Evolutionary conservation across 2,113 vertebrate genomes (phyloP).

Genomic region (Chlamydotis undulata): DNA sequence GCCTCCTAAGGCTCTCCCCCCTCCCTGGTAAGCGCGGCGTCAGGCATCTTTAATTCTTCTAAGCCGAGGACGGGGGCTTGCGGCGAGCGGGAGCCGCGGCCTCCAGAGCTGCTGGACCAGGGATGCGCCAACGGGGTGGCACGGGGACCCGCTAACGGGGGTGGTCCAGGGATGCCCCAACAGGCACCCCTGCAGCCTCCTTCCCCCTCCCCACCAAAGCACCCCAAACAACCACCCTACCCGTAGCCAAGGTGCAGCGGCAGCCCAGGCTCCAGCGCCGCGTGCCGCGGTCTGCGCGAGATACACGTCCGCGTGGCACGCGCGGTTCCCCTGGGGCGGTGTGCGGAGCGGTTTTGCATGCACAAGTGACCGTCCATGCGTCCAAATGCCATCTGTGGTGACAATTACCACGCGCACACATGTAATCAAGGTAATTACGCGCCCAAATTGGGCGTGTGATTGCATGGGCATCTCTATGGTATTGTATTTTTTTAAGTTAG

Average conservation of each 20-base stretch:
- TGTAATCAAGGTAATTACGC: constrained; percentile 3
- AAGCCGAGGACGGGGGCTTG: not conserved
- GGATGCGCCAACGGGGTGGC: not conserved
- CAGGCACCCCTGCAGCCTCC: not conserved
- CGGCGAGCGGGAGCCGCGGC: accelerated
- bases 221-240: not conserved
- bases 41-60: not conserved
- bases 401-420: not conserved
- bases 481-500: not conserved
- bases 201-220: not conserved
- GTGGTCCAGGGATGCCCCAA: not conserved
- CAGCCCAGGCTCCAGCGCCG: too few relatives aligned
- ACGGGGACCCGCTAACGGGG: too few relatives aligned
- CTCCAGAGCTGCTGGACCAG: accelerated
- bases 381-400: not conserved
- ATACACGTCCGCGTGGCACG: not conserved
- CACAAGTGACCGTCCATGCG: not conserved
- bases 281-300: accelerated
- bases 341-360: not conserved
- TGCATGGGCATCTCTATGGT: constrained; percentile 28
- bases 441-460: constrained; percentile 46
- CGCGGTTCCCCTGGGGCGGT: not conserved
- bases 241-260: too few relatives aligned
- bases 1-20: not conserved
- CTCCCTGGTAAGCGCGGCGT: not conserved